Evolutionary conservation across 2,888 invertebrate genomes (phyloP), one percentile per base, ranked within the genome.

Genomic region (Ectropis crepuscularia): DNA sequence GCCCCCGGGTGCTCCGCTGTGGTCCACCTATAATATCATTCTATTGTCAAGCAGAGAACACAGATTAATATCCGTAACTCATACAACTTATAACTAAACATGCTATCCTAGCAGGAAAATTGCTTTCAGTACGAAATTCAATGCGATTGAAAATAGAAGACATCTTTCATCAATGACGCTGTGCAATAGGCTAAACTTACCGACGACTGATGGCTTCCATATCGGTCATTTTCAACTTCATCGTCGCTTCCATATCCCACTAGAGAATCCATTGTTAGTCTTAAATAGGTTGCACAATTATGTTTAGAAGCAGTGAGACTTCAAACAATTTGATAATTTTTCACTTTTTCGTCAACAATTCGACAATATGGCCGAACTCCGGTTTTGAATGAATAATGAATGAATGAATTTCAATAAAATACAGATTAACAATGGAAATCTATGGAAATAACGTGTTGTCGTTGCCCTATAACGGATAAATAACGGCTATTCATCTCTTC

Each of bases 201-300:
- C 87, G 85, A 81, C 68, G 80, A 57, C 49, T 82, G 82, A 66
- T 80, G 82, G 68, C 76, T 73, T 68, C 83, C 85, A 68, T 80
- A 84, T 42, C 89, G 87, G 73, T 92, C 87, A 69, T 80, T 79
- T 69, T 95, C 95, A 76, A 94, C 94, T 68, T 96, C 96, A 76
- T 96, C 96, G 77, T 96, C 97, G 85, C 96, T 97, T 69, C 95
- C 96, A 82, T 97, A 97, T 80, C 95, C 96, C 67, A 95, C 94
- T 65, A 97, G 89, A 51, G 96, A 95, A 87, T 97, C 96, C 97
- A 97, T 97, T 60, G 51, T 50, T 11, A 48, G 41, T n/a, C 50
- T 16, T 12, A n/a, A n/a, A n/a, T n/a, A 45, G n/a, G 47, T 10
- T 47, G 12, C 37, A 39, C 0, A 41, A 51, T 2, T 38, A 10